Evolutionary conservation across 2,888 invertebrate species (phyloP), one percentile per base, ranked within the genome.

Genomic region (Drosophila mercatorum): DNA sequence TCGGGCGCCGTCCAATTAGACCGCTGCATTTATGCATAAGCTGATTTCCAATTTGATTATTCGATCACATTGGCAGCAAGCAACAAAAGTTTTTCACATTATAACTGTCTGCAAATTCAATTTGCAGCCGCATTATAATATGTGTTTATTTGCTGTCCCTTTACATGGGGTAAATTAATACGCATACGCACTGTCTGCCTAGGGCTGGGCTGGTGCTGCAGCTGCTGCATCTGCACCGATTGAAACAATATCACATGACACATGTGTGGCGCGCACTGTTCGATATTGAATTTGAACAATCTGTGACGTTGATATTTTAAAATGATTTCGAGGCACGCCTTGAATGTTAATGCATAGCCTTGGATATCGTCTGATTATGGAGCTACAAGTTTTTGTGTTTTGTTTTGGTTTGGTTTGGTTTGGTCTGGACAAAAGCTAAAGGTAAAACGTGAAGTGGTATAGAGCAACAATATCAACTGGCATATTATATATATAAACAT

Each of bases 281-380:
- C 14, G 46, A 53, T 47, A 70, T 65, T 55, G 52, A 64, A 38
- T 57, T 52, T 44, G 49, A 46, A 51, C 53, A 72, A 68, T 73
- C 79, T 87, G 74, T 87, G 89, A 84, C 85, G 88, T 87, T 68
- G 71, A 81, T 84, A 70, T 75, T 83, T 59, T 65, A 75, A 53
- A 70, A 84, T 84, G 67, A 55, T 62, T 53, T 60, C 41, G 31
- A 64, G 72, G 66, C 80, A 74, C 87, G 85, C 84, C 89, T 87
- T 84, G 84, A 84, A 84, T 84, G 68, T 75, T 28, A 84, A 89
- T 84, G 63, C 68, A 61, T n/a, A 72, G 79, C 84, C 89, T 84
- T 84, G 80, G 68, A 68, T 61, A 60, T 44, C 57, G 52, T 55
- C 78, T 55, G 55, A 67, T 73, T 76, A 68, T 34, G 80, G 58